Evolutionary conservation across 1,140 invertebrate genomes (phyloP).

Genomic region (Fopius arisanus): DNA sequence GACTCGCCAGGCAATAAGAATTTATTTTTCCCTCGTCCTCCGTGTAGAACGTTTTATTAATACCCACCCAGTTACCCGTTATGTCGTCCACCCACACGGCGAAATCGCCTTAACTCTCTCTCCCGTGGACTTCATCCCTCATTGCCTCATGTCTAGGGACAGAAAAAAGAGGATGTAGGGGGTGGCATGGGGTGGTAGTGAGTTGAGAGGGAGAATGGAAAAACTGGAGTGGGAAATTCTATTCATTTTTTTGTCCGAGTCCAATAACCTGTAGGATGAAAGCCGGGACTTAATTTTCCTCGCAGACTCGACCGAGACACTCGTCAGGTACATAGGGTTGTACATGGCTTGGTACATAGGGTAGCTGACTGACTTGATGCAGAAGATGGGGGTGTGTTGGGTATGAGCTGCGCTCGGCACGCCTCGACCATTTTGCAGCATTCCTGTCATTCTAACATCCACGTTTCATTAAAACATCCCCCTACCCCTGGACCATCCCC

Average conservation of each 20-base stretch:
- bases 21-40: conserved; percentile 50
- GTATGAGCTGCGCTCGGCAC: conserved; percentile 35
- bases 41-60: conserved; percentile 58
- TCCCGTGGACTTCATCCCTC: conserved; percentile 39
- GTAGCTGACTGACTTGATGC: background rate
- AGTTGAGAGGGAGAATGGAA: background rate
- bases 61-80: conserved; percentile 39
- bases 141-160: conserved; percentile 30
- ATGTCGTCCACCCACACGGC: conserved; percentile 4
- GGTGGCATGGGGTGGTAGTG: background rate
- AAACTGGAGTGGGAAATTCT: background rate
- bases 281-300: conserved; percentile 28
- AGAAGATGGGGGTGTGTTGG: background rate
- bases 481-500: background rate
- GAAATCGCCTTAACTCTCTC: conserved; percentile 15
- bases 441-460: conserved; percentile 55
- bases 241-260: conserved; percentile 17
- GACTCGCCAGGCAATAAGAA: conserved; percentile 61
- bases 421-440: conserved; percentile 52
- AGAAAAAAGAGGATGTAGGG: background rate
- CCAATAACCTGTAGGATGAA: conserved; percentile 10
- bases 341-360: conserved; percentile 12
- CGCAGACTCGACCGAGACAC: conserved; percentile 21
- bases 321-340: conserved; percentile 7
- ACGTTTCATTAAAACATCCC: conserved; percentile 54